Percentiles rank a stretch among this genome's conserved stretches.
phyloP scores from a whole-genome alignment of 1,140 invertebrate species.

The Druon quercuslanigerum region DNA sequence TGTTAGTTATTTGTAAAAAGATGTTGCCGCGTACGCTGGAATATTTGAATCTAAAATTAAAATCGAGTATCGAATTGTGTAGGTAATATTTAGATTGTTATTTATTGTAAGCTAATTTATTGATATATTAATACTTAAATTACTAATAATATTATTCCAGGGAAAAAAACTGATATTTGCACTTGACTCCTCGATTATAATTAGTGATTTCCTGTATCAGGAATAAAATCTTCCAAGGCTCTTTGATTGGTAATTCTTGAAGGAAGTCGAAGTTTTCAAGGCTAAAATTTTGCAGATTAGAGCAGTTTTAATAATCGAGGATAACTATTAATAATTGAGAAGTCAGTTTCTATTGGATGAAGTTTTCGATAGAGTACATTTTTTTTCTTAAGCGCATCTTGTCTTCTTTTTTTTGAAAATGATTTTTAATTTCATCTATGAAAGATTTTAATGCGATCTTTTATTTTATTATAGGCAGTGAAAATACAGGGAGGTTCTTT shows the following conservation, averaged over 20 bases:
- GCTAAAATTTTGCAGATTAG: too few relatives aligned
- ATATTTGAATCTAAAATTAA: constrained; percentile 9
- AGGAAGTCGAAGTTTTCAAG: too few relatives aligned
- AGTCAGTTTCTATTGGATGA: too few relatives aligned
- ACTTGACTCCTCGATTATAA: constrained; percentile 14
- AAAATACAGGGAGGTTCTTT: too few relatives aligned
- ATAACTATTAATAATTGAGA: too few relatives aligned
- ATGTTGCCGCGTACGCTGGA: neutral
- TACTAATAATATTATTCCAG: neutral
- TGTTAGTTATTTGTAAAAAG: constrained; percentile 10
- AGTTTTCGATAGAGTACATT: too few relatives aligned
- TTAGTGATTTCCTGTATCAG: constrained; percentile 28
- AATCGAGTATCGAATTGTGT: neutral
- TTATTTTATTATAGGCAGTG: too few relatives aligned
- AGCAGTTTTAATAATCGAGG: too few relatives aligned
- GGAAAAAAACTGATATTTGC: constrained; percentile 10
- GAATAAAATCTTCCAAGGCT: constrained; percentile 21
- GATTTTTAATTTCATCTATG: neutral
- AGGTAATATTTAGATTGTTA: constrained; percentile 15
- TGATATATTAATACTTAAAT: neutral
- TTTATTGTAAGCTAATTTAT: constrained; percentile 2
- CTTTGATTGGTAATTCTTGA: neutral
- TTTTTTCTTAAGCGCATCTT: neutral
- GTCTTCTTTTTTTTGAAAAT: neutral
- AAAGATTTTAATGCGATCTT: neutral